These are phyloP conservation scores for Campoplex capitator DNA, from an alignment of 2,888 invertebrate genomes.

Conservation along the genomic window DNA sequence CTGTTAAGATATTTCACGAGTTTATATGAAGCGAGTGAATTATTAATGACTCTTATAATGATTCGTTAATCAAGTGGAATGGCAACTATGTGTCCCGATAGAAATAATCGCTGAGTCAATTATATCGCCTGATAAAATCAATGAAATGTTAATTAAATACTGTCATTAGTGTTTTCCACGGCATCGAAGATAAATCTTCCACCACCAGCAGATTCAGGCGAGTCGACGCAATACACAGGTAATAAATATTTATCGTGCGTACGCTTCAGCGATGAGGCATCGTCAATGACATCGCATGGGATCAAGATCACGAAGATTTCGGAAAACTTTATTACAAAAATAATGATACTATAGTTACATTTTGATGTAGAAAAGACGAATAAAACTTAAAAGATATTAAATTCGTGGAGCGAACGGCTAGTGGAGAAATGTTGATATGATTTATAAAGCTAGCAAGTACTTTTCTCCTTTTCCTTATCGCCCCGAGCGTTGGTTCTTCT, in stretches of 20 bases:
- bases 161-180: conserved; percentile 7
- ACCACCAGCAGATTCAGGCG: neutral
- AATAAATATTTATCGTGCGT: neutral
- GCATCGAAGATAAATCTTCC: neutral
- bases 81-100: neutral
- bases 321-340: conserved; percentile 24
- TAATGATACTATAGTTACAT: conserved; percentile 12
- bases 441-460: neutral
- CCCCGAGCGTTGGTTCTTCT: conserved; percentile 55
- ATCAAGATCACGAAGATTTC: neutral
- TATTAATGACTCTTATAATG: neutral
- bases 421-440: neutral
- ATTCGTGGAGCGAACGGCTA: neutral
- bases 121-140: neutral
- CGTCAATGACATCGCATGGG: neutral
- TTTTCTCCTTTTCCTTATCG: conserved; percentile 40
- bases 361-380: neutral
- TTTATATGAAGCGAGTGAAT: neutral
- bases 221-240: neutral
- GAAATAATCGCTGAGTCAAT: conserved; percentile 10
- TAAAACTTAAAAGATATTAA: neutral
- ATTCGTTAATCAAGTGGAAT: neutral
- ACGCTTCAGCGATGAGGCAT: neutral
- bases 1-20: neutral
- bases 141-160: neutral